Conservation (phyloP, 2,797 vertebrate genomes). For the Typhlichthys eigenmanni region DNA sequence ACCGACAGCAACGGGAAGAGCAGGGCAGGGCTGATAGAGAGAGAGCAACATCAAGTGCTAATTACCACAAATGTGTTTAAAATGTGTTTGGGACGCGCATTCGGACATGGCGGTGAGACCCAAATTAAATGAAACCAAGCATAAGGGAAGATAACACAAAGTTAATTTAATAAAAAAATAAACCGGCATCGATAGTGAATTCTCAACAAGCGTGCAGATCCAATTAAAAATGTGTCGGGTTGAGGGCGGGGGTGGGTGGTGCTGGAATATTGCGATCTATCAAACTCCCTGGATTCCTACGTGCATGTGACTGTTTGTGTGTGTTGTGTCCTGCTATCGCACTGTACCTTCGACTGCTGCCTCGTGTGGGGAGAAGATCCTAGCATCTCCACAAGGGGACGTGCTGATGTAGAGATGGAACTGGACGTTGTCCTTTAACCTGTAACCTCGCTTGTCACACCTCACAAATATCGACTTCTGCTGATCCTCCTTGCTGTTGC, state of each 20-base stretch:
- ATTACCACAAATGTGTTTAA: slow-evolving; percentile 70
- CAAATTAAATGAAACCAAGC: slow-evolving; percentile 75
- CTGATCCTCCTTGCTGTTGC: slow-evolving; percentile 88
- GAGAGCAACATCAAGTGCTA: slow-evolving; percentile 69
- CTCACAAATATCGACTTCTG: slow-evolving; percentile 89
- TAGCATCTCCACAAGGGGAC: slow-evolving; percentile 94
- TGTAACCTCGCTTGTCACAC: slow-evolving; percentile 89
- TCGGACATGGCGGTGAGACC: slow-evolving; percentile 63
- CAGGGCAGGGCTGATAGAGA: slow-evolving; percentile 51
- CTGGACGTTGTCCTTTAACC: slow-evolving; percentile 92
- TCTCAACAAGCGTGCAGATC: slow-evolving; percentile 32
- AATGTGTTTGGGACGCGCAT: slow-evolving; percentile 66
- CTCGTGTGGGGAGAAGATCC: slow-evolving; percentile 97
- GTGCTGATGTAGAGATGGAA: slow-evolving; percentile 99
- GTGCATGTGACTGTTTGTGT: too few relatives aligned
- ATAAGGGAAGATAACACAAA: slow-evolving; percentile 54
- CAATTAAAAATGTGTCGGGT: slow-evolving; percentile 46
- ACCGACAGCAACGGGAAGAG: slow-evolving; percentile 49
- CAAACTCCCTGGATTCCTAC: too few relatives aligned
- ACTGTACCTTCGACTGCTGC: slow-evolving; percentile 91
- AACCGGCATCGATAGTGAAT: slow-evolving; percentile 49
- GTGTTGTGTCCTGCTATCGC: not conserved
- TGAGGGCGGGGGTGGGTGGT: slow-evolving; percentile 6
- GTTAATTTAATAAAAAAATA: slow-evolving; percentile 63
- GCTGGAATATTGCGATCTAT: not conserved